Evolutionary conservation across 1,140 invertebrate genomes (phyloP).

Genomic region (Drosophila bocki): DNA sequence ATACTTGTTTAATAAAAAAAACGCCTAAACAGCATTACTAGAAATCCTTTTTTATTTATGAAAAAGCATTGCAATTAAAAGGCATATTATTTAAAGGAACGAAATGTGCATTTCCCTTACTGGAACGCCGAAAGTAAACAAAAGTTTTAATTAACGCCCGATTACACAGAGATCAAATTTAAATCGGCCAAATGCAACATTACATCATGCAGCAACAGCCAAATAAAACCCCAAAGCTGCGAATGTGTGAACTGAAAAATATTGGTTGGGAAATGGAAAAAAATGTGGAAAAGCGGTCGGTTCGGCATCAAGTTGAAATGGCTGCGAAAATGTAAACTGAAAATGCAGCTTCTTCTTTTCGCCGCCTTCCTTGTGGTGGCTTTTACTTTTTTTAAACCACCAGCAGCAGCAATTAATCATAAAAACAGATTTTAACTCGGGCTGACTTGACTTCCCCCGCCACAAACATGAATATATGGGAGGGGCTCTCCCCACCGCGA

Average conservation of each 20-base stretch:
- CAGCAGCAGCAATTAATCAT: constrained; percentile 63
- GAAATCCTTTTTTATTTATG: neutral
- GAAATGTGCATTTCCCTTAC: neutral
- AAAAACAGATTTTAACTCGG: constrained; percentile 74
- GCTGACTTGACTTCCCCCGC: constrained; percentile 17
- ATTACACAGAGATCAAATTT: constrained; percentile 32
- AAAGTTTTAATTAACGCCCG: constrained; percentile 27
- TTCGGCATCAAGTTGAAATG: constrained; percentile 49
- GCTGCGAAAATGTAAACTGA: constrained; percentile 62
- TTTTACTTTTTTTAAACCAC: constrained; percentile 53
- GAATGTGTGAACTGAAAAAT: constrained; percentile 27
- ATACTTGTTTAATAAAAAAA: neutral
- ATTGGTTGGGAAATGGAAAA: constrained; percentile 1
- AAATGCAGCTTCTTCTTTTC: constrained; percentile 36
- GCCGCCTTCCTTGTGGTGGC: constrained; percentile 28
- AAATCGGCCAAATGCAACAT: constrained; percentile 29
- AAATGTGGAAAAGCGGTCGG: constrained; percentile 1
- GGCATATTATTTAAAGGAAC: neutral
- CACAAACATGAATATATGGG: constrained; percentile 10
- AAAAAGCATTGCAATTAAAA: neutral
- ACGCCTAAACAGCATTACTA: neutral
- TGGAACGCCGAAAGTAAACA: neutral
- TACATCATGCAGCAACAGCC: constrained; percentile 2
- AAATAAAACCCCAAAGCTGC: constrained; percentile 19
- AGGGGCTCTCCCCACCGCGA: constrained; percentile 7